Evolutionary conservation across 2,888 invertebrate species (phyloP).

Genomic region (Nemurella pictetii): DNA sequence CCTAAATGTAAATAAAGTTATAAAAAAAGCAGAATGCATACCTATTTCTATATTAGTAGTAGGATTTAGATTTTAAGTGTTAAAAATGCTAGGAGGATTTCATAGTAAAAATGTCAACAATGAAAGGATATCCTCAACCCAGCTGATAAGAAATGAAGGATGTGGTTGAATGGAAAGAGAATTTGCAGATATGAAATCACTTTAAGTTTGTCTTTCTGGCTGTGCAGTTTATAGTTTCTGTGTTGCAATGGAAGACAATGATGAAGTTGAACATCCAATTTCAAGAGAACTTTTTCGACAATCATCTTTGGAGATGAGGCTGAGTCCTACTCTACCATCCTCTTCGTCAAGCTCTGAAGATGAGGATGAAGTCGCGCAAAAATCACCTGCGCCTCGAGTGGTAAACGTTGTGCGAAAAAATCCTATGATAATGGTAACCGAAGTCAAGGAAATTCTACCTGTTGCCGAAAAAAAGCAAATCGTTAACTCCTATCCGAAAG

Average conservation of each 20-base stretch:
- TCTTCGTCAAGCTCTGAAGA: slow-evolving; percentile 38
- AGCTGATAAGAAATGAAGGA: not conserved
- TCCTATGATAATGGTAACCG: not conserved
- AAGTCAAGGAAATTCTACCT: not conserved
- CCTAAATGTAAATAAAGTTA: too few relatives aligned
- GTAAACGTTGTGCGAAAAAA: slow-evolving; percentile 27
- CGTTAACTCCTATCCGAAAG: not conserved
- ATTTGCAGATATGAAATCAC: not conserved
- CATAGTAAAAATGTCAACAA: not conserved
- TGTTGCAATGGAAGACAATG: slow-evolving; percentile 16
- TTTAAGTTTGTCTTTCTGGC: not conserved
- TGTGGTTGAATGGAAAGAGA: not conserved
- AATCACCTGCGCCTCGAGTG: slow-evolving; percentile 10
- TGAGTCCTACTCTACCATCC: slow-evolving; percentile 38
- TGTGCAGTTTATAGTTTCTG: not conserved
- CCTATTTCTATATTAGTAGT: too few relatives aligned
- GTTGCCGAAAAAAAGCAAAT: not conserved
- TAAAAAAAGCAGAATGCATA: too few relatives aligned
- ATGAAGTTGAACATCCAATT: slow-evolving; percentile 41
- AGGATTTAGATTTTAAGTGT: too few relatives aligned
- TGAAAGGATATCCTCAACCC: not conserved
- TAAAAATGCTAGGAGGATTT: not conserved
- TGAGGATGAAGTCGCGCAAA: slow-evolving; percentile 37
- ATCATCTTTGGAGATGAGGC: slow-evolving; percentile 42
- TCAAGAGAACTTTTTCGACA: slow-evolving; percentile 42